Percentiles rank a stretch among this genome's conserved stretches.
Evolutionary conservation across 2,797 vertebrate genomes (phyloP).

Genomic region (Erethizon dorsatum): DNA sequence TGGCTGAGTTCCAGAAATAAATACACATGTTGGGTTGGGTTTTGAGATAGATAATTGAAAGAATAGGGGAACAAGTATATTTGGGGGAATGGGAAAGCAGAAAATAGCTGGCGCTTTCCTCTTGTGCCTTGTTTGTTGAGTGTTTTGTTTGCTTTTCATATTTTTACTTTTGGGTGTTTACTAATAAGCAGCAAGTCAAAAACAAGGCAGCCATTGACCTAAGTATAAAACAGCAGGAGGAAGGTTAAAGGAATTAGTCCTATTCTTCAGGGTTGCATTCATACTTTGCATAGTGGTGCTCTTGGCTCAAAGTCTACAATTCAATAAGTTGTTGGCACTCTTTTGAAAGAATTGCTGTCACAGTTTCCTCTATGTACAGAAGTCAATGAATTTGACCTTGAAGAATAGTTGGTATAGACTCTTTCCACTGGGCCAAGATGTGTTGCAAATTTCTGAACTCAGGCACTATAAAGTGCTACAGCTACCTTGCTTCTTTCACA

Average conservation of each 20-base stretch:
- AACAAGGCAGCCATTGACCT: conserved; percentile 86
- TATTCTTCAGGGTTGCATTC: conserved; percentile 88
- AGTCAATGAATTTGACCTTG: conserved; percentile 82
- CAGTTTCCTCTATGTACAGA: conserved; percentile 74
- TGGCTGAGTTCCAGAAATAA: conserved; percentile 84
- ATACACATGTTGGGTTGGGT: conserved; percentile 69
- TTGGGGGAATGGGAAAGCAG: conserved; percentile 9
- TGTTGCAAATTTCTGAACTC: conserved; percentile 74
- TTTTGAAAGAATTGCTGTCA: conserved; percentile 87
- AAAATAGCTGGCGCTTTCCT: conserved; percentile 63
- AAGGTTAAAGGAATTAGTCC: conserved; percentile 90
- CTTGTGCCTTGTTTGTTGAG: conserved; percentile 56
- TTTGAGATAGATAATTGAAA: conserved; percentile 77
- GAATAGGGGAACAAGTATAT: conserved; percentile 43
- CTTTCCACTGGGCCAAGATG: neutral
- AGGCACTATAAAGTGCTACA: conserved; percentile 45
- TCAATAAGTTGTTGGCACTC: conserved; percentile 87
- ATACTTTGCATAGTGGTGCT: conserved; percentile 87
- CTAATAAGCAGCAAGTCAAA: conserved; percentile 78
- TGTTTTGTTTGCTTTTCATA: conserved; percentile 70
- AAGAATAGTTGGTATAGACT: conserved; percentile 31
- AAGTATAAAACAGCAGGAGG: conserved; percentile 84
- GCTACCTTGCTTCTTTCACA: conserved; percentile 66
- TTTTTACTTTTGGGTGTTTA: conserved; percentile 83
- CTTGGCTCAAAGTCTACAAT: conserved; percentile 88